Conservation (phyloP, 2,113 vertebrate species). For the Neotoma lepida region DNA sequence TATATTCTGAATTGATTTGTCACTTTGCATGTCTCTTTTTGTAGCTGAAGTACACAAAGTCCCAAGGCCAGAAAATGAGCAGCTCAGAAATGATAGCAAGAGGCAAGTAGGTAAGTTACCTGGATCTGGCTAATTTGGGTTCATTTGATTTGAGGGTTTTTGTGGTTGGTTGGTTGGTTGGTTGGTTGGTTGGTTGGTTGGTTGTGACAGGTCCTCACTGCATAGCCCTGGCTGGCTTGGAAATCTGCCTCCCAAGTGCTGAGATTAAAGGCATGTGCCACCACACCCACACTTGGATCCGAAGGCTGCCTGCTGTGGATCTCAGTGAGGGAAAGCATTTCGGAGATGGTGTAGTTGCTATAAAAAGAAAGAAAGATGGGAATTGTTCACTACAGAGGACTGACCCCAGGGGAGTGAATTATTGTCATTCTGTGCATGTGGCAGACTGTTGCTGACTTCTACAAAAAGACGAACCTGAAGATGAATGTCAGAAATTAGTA, state of each 20-base stretch:
- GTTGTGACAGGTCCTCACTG: neutral
- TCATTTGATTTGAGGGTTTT: neutral
- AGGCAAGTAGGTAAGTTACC: constrained; percentile 90
- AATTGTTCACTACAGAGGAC: neutral
- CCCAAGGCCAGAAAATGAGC: constrained; percentile 90
- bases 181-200: neutral
- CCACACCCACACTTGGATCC: constrained; percentile 36
- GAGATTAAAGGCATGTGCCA: neutral
- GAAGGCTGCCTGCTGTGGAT: neutral
- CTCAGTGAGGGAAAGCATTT: neutral
- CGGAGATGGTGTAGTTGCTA: neutral
- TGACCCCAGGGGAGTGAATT: neutral
- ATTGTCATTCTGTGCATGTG: neutral
- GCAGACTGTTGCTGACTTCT: neutral
- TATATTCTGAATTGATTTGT: constrained; percentile 71
- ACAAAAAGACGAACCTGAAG: neutral
- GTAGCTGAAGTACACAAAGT: constrained; percentile 91
- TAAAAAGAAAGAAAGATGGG: neutral
- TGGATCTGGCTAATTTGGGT: neutral
- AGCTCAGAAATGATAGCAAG: constrained; percentile 91
- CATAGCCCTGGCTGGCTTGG: neutral
- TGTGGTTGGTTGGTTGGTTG: neutral
- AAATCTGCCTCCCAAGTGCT: neutral
- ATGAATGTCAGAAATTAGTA: neutral
- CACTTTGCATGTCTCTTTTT: constrained; percentile 79